phyloP scores from a whole-genome alignment of 2,888 invertebrate genomes.

The Dastarcus helophoroides region DNA sequence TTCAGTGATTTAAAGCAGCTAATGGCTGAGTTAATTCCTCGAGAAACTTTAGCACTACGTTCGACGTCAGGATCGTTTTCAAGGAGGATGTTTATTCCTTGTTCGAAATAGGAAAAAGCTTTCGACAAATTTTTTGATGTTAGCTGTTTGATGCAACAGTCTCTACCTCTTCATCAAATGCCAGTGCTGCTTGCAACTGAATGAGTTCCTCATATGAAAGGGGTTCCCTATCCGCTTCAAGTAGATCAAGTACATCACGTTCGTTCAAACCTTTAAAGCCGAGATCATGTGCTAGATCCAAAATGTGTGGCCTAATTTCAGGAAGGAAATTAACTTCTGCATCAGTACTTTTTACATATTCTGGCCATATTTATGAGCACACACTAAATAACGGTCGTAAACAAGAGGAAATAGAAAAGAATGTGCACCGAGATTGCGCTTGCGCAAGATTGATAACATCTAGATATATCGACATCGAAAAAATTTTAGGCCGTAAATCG shows the following conservation, averaged over 20 bases:
- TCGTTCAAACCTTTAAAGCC: conserved; percentile 17
- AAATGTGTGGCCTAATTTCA: conserved; percentile 15
- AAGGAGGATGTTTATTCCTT: conserved; percentile 15
- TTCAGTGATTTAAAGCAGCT: conserved; percentile 17
- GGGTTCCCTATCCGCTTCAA: conserved; percentile 14
- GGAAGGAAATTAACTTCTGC: conserved; percentile 15
- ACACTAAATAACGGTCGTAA: conserved; percentile 12
- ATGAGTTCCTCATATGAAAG: conserved; percentile 18
- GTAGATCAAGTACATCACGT: conserved; percentile 18
- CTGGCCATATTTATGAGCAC: conserved; percentile 15
- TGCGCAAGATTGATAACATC: conserved; percentile 4
- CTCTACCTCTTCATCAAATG: conserved; percentile 16
- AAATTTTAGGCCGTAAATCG: too few species aligned
- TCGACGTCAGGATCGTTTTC: conserved; percentile 16
- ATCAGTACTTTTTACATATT: conserved; percentile 16
- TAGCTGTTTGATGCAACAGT: conserved; percentile 14
- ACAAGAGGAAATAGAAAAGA: conserved; percentile 12
- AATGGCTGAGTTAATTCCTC: conserved; percentile 18
- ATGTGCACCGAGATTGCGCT: conserved; percentile 5
- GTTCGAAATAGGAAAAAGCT: conserved; percentile 15
- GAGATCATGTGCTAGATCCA: conserved; percentile 12
- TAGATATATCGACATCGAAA: conserved; percentile 3
- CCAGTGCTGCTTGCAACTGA: conserved; percentile 17
- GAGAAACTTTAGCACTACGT: conserved; percentile 15
- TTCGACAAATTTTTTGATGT: conserved; percentile 15